Evolutionary conservation across 2,888 invertebrate genomes (phyloP).

Genomic region (Uloborus plumipes): DNA sequence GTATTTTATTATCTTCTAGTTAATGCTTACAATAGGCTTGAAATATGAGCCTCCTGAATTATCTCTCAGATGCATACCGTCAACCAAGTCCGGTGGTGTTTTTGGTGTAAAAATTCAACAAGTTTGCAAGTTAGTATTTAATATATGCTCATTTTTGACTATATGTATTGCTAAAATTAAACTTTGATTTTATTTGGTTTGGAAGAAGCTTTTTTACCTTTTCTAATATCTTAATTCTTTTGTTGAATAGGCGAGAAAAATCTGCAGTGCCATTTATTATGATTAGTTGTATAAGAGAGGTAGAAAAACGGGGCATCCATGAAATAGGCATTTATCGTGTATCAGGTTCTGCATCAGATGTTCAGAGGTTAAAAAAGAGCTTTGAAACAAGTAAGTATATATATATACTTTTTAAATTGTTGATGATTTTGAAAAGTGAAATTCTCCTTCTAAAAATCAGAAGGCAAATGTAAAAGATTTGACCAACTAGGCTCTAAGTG

Average conservation of each 20-base stretch:
- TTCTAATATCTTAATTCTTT: slow-evolving; percentile 8
- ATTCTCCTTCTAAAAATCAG: neutral
- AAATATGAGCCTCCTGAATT: slow-evolving; percentile 89
- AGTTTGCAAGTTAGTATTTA: slow-evolving; percentile 84
- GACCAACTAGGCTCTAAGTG: neutral
- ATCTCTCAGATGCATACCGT: slow-evolving; percentile 85
- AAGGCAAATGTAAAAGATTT: neutral
- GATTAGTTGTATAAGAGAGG: slow-evolving; percentile 91
- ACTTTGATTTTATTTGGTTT: too few relatives aligned
- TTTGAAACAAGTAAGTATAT: slow-evolving; percentile 90
- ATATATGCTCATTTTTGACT: too few relatives aligned
- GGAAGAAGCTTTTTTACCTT: neutral
- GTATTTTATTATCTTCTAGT: slow-evolving; percentile 67
- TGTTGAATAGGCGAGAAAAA: slow-evolving; percentile 71
- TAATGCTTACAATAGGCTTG: slow-evolving; percentile 79
- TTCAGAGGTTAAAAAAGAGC: slow-evolving; percentile 88
- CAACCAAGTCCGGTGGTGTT: slow-evolving; percentile 87
- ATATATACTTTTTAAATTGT: neutral
- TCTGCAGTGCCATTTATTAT: slow-evolving; percentile 84
- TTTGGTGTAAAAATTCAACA: slow-evolving; percentile 92
- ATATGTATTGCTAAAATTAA: neutral
- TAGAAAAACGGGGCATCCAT: slow-evolving; percentile 89
- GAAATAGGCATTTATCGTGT: slow-evolving; percentile 95
- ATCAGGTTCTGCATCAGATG: slow-evolving; percentile 92
- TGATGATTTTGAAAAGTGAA: neutral